Evolutionary conservation across 1,140 invertebrate species (phyloP).

Genomic region (Epicauta chinensis): DNA sequence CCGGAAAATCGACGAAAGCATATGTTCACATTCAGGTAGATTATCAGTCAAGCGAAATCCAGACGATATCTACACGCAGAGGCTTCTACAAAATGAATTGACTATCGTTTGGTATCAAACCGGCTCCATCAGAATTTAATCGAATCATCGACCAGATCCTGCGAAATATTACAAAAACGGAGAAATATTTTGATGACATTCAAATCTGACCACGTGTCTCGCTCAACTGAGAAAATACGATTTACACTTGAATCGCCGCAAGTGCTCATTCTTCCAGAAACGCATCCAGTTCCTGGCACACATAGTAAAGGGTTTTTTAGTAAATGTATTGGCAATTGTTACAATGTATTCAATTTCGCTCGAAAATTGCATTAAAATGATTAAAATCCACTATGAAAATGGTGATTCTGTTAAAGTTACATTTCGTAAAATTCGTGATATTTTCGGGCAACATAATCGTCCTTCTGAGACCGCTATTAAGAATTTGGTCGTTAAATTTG

Average conservation of each 20-base stretch:
- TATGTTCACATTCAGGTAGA: constrained; percentile 33
- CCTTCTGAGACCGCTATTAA: too few relatives aligned
- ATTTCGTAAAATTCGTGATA: too few relatives aligned
- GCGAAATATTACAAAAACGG: constrained; percentile 6
- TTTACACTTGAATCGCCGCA: constrained; percentile 13
- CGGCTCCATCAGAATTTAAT: constrained; percentile 48
- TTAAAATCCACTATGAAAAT: too few relatives aligned
- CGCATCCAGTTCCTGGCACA: constrained; percentile 6
- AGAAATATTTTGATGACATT: constrained; percentile 25
- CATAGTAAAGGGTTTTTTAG: too few relatives aligned
- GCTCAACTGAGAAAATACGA: constrained; percentile 1
- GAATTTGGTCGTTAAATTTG: too few relatives aligned
- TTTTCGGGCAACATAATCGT: too few relatives aligned
- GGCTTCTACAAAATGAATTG: constrained; percentile 38
- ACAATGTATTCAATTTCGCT: too few relatives aligned
- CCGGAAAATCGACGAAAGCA: constrained; percentile 31
- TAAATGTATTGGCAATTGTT: too few relatives aligned
- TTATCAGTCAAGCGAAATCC: constrained; percentile 10
- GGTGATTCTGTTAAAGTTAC: too few relatives aligned
- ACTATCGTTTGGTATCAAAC: constrained; percentile 46
- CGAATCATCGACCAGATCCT: constrained; percentile 41
- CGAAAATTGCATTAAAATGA: too few relatives aligned
- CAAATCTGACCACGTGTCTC: neutral
- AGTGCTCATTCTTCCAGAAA: constrained; percentile 7
- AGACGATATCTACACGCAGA: constrained; percentile 19